Evolutionary conservation across 2,113 vertebrate species (phyloP).

Genomic region (Megaceryle maxima): DNA sequence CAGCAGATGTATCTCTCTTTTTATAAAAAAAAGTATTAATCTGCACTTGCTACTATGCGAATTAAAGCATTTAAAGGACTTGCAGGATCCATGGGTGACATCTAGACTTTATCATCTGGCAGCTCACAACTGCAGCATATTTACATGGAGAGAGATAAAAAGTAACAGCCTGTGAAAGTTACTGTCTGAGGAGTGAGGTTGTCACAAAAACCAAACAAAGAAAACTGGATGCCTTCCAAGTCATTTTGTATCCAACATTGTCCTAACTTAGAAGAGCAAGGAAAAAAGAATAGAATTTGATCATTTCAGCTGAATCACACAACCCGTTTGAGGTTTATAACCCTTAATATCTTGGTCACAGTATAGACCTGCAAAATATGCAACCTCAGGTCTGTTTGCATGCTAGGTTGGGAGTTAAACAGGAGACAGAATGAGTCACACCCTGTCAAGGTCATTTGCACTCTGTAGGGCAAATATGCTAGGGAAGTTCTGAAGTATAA

Average conservation of each 20-base stretch:
- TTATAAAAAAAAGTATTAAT: background rate
- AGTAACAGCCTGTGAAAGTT: background rate
- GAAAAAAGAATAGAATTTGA: background rate
- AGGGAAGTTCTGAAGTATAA: background rate
- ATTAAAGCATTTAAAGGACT: background rate
- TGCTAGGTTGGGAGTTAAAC: background rate
- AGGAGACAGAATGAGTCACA: constrained; percentile 19
- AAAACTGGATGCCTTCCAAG: background rate
- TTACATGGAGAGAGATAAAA: background rate
- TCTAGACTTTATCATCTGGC: background rate
- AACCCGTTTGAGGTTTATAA: background rate
- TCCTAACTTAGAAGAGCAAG: background rate
- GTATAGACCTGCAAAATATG: background rate
- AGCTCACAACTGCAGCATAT: background rate
- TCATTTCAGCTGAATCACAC: background rate
- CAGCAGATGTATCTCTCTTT: background rate
- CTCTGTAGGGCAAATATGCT: background rate
- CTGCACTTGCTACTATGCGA: background rate
- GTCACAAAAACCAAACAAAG: background rate
- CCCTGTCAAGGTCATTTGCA: constrained; percentile 51
- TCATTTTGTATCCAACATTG: background rate
- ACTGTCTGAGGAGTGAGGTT: background rate
- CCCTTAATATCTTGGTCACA: background rate
- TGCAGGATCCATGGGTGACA: background rate
- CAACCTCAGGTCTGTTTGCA: background rate